These are phyloP conservation scores for Pipistrellus pygmaeus DNA, from an alignment of 2,797 vertebrate species.

Conservation along the genomic window DNA sequence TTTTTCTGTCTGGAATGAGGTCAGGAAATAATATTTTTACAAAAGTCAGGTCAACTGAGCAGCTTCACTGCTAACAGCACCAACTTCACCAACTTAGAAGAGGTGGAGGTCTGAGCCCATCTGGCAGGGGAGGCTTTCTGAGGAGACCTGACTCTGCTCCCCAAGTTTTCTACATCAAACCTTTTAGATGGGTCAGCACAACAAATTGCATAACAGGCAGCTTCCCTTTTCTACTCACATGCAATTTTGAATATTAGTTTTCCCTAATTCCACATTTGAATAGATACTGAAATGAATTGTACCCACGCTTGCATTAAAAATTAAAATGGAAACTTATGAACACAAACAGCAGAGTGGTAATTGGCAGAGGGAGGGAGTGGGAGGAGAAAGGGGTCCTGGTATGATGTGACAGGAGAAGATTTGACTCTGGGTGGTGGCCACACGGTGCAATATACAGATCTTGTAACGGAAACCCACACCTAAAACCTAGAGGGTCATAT, in stretches of 20 bases:
- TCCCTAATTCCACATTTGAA: not conserved
- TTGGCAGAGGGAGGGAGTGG: too few relatives aligned
- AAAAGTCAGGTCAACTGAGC: not conserved
- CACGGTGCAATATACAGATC: too few relatives aligned
- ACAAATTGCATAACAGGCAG: not conserved
- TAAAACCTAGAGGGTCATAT: too few relatives aligned
- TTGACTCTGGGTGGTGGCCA: too few relatives aligned
- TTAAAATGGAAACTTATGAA: too few relatives aligned
- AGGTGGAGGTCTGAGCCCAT: not conserved
- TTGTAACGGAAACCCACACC: too few relatives aligned
- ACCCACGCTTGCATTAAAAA: not conserved
- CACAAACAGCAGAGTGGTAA: too few relatives aligned
- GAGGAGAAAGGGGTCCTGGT: too few relatives aligned
- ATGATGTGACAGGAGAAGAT: too few relatives aligned
- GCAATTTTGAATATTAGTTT: not conserved
- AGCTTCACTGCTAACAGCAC: not conserved
- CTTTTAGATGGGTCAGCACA: not conserved
- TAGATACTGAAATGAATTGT: not conserved
- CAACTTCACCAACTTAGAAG: not conserved
- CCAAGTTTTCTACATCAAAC: not conserved
- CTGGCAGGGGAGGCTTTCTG: not conserved
- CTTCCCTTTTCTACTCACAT: not conserved
- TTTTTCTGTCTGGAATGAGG: not conserved
- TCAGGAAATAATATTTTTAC: not conserved
- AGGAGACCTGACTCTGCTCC: not conserved